phyloP scores from a whole-genome alignment of 2,888 invertebrate species.

The Andrena bucephala region DNA sequence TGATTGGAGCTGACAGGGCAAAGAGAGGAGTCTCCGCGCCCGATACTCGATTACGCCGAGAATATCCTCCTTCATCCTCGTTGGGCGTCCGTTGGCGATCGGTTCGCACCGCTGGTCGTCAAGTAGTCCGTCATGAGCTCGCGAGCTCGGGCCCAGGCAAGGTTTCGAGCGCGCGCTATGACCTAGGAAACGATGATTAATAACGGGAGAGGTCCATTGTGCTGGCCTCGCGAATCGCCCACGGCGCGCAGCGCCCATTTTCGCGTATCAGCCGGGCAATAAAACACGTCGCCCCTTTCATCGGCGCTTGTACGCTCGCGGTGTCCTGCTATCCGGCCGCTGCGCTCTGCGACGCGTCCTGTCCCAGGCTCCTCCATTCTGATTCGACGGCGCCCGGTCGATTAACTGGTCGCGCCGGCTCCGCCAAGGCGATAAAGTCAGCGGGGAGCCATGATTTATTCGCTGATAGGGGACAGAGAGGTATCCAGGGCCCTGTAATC shows the following conservation, averaged over 20 bases:
- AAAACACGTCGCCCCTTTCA: conserved; percentile 73
- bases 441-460: conserved; percentile 53
- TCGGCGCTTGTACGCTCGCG: conserved; percentile 32
- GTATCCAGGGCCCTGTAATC: conserved; percentile 31
- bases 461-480: conserved; percentile 39
- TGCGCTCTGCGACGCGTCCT: conserved; percentile 36
- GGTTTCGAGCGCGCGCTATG: not conserved
- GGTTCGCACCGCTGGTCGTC: not conserved
- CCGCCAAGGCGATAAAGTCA: conserved; percentile 58
- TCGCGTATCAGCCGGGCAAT: conserved; percentile 74
- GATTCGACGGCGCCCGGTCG: conserved; percentile 45
- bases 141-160: not conserved
- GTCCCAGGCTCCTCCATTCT: conserved; percentile 50
- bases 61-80: conserved; percentile 2
- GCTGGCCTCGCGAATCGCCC: conserved; percentile 43
- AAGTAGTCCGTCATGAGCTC: not conserved
- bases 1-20: conserved; percentile 20
- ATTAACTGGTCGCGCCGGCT: conserved; percentile 41
- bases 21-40: conserved; percentile 2
- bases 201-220: conserved; percentile 72
- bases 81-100: not conserved
- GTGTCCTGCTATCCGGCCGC: conserved; percentile 39
- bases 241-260: conserved; percentile 55
- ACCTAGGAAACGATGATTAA: conserved; percentile 73
- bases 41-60: not conserved